Base-by-base conservation (phyloP, 2,797 vertebrate species). In the Echeneis naucrates region DNA sequence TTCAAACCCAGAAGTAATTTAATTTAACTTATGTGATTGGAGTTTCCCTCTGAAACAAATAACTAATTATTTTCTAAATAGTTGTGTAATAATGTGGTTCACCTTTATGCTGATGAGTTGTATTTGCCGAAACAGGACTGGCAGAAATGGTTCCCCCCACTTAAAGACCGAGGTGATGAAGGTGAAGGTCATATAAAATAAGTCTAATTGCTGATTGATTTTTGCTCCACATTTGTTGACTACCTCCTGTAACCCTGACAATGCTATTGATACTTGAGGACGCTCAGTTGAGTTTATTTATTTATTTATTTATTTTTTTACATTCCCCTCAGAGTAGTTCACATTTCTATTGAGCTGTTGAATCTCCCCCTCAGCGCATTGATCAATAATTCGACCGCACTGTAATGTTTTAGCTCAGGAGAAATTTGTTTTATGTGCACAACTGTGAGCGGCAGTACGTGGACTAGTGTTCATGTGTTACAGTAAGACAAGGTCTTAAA, bases 351-450 rank as follows among this genome's bases (percentile, higher is more conserved):
- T 4, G 9, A 16, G 51, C 26, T 1, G 47, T 59, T 19, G 16
- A 32, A 21, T 52, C 4, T 35, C 50, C 23, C 32, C 23, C 50
- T 40, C 27, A 23, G 24, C 37, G 26, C 8, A 44, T 11, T 35
- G 35, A 65, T 44, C 38, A 40, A 17, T 5, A 21, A 38, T 24
- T 44, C 16, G 0, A 24, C 38, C 33, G 0, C 33, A 58, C 27
- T 14, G 12, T 38, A 10, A 8, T 32, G 44, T 71, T 54, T 54
- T 5, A 14, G 32, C 21, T 10, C 40, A 10, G 38, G n/a, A 61
- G 50, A 65, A 81, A 75, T 67, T 67, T 51, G 62, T 48, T 78
- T 68, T 68, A 51, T 64, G 72, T 64, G 74, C 58, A 33, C 59
- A 26, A 21, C 51, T 54, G 53, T 35, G 50, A 70, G 69, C 12